phyloP scores from a whole-genome alignment of 2,113 vertebrate genomes.

The Pterocles gutturalis region DNA sequence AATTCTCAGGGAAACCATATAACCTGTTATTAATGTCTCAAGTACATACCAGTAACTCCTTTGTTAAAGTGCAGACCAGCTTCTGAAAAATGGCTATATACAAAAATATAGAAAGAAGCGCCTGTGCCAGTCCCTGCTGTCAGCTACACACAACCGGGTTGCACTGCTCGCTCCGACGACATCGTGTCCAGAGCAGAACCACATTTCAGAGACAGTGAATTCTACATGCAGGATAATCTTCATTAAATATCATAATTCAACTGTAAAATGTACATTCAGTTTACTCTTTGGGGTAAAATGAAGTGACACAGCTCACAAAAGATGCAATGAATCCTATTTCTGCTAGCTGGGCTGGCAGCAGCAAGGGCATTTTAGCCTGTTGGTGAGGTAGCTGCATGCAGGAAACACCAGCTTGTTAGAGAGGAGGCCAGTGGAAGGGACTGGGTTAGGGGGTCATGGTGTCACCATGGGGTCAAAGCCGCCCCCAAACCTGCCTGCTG shows the following conservation, averaged over 20 bases:
- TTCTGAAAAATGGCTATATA: not conserved
- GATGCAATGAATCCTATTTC: accelerated
- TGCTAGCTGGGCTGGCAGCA: not conserved
- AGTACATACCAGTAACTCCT: not conserved
- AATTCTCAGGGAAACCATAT: conserved; percentile 30
- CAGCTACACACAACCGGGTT: accelerated
- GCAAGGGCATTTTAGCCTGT: not conserved
- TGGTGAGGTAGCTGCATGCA: accelerated
- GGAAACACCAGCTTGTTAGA: accelerated
- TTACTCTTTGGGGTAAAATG: not conserved
- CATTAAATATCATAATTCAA: not conserved
- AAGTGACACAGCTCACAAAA: not conserved
- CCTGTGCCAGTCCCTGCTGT: not conserved
- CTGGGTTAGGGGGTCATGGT: accelerated
- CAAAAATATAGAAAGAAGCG: accelerated
- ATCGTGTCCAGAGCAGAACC: accelerated
- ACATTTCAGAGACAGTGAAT: not conserved
- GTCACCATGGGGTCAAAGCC: not conserved
- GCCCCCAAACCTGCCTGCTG: not conserved
- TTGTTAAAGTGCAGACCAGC: not conserved
- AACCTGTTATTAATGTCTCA: not conserved
- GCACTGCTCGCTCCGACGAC: not conserved
- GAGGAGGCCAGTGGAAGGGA: not conserved
- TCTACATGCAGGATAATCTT: not conserved
- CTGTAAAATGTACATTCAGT: not conserved